phyloP scores from a whole-genome alignment of 2,888 invertebrate species.

The Cephus spinipes region DNA sequence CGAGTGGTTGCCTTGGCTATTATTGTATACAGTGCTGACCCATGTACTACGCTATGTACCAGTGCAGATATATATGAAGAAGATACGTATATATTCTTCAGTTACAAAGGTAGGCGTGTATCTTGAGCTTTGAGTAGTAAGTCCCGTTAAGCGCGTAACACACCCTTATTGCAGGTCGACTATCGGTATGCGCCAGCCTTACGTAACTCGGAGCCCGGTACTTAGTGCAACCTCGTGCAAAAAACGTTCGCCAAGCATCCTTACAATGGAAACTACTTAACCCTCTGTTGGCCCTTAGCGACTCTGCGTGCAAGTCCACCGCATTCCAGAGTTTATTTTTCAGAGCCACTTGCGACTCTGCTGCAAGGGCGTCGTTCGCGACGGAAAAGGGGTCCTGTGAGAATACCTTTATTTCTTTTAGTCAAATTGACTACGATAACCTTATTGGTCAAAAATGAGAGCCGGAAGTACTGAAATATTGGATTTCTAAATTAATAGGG shows the following conservation, averaged over 20 bases:
- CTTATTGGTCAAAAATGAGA: neutral
- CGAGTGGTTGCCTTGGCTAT: neutral
- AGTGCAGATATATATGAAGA: neutral
- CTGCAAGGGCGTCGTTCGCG: neutral
- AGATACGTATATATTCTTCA: neutral
- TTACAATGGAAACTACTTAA: conserved; percentile 17
- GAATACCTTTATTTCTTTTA: neutral
- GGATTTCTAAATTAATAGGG: neutral
- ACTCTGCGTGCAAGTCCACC: neutral
- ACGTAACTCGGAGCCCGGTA: neutral
- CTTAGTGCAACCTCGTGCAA: neutral
- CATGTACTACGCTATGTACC: neutral
- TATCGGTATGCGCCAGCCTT: conserved; percentile 10
- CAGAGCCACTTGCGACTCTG: neutral
- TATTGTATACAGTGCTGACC: neutral
- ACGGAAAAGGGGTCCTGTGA: neutral
- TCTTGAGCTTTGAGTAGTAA: neutral
- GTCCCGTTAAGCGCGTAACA: conserved; percentile 17
- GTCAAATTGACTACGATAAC: neutral
- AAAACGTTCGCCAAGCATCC: neutral
- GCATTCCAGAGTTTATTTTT: neutral
- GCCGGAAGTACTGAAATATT: neutral
- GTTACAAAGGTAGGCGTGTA: neutral
- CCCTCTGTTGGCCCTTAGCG: conserved; percentile 10
- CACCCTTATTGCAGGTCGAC: conserved; percentile 13